Evolutionary conservation across 2,888 invertebrate genomes (phyloP), one percentile per base, ranked within the genome.

Genomic region (Metalampra italica): DNA sequence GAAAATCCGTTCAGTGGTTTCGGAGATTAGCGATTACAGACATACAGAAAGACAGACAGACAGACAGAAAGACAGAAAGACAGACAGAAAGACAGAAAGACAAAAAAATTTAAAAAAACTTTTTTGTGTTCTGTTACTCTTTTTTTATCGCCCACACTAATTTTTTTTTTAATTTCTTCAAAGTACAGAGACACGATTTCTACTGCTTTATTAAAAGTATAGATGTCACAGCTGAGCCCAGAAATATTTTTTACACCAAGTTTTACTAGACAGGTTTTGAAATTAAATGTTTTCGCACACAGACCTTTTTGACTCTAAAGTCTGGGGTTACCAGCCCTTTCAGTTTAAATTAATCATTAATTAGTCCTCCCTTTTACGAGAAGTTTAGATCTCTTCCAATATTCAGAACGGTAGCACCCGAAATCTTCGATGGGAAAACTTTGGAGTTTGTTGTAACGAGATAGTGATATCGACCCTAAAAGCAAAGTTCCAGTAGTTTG

Each of bases 401-500:
- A 42, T 42, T 42, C 41, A 42, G 29, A 29, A 29, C 29, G 9
- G 41, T 12, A 22, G 22, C 22, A 29, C 41, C 41, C 41, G 9
- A 42, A 38, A 39, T 39, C 39, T 39, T 34, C 40, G 29, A 46
- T 42, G 29, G 47, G 42, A 29, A 32, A 47, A 47, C 42, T 47
- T 45, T 37, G 1, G 29, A 37, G 47, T 42, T 42, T 37, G 38
- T 47, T 43, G 47, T 43, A 48, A 47, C 22, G 47, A 37, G 36
- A 29, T 36, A 48, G 38, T 29, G 48, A 45, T 45, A 45, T 45
- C 36, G 40, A 47, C 46, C 50, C 47, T 54, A 49, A 54, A 51
- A 54, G 52, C 47, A 43, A 56, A 56, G 56, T 56, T 56, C 45
- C 9, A 7, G 30, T 32, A 39, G 43, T 48, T 43, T 15, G 34